Percentiles rank a stretch among this genome's conserved stretches.
Evolutionary conservation across 1,140 invertebrate genomes (phyloP).

Genomic region (Bombus breviceps): DNA sequence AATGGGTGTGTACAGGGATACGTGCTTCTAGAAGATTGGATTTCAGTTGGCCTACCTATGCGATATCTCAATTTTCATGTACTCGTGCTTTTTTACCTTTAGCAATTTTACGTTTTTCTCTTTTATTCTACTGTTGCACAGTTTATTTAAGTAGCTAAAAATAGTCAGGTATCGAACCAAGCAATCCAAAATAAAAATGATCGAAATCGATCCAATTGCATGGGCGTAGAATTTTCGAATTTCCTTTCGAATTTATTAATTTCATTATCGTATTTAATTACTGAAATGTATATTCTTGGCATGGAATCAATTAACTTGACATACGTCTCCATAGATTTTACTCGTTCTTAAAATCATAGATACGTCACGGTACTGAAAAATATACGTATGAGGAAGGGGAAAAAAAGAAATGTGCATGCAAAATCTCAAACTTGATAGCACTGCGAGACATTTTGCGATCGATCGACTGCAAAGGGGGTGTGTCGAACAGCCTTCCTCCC

Average conservation of each 20-base stretch:
- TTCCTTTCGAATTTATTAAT: background rate
- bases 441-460: slow-evolving; percentile 64
- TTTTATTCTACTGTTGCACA: background rate
- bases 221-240: background rate
- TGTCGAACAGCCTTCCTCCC: slow-evolving; percentile 57
- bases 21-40: slow-evolving; percentile 48
- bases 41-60: slow-evolving; percentile 29
- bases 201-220: background rate
- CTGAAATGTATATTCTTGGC: background rate
- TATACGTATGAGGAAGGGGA: background rate
- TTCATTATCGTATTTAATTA: background rate
- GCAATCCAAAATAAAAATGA: background rate
- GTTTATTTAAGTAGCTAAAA: slow-evolving; percentile 28
- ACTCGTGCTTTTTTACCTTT: slow-evolving; percentile 23
- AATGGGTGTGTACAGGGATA: slow-evolving; percentile 21
- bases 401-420: slow-evolving; percentile 10
- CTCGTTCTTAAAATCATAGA: no score
- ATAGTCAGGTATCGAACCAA: background rate
- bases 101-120: slow-evolving; percentile 6
- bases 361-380: background rate
- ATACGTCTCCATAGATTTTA: background rate
- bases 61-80: slow-evolving; percentile 45
- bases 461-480: slow-evolving; percentile 68
- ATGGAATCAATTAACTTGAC: background rate
- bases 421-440: slow-evolving; percentile 51